Base-by-base conservation (phyloP, 2,888 invertebrate species). In the Agrilus cyanescens region DNA sequence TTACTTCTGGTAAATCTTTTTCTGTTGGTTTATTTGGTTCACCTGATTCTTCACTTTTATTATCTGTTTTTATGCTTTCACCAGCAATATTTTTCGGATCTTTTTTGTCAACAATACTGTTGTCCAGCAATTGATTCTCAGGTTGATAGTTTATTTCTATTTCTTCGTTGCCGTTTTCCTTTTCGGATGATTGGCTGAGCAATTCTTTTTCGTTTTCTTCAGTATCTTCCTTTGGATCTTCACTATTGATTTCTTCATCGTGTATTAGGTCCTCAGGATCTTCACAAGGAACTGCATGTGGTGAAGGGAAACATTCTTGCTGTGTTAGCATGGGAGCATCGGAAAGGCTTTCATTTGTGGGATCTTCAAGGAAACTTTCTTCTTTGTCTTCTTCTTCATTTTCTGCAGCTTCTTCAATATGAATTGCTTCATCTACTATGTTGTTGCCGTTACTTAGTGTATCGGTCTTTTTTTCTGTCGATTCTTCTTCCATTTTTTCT, bases 401-500 rank as follows among this genome's bases (percentile, higher is more conserved):
- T 32, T 32, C 48, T 16, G 45, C 39, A 16, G 46, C 47, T 46
- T 52, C 52, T 33, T 50, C 50, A 31, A 51, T 45, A 40, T 52
- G 50, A 48, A 50, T 52, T 13, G 49, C 45, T 36, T 50, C 50
- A 32, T 36, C 38, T 15, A 42, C 41, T 36, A 39, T 34, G 42
- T 31, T 43, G 16, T 10, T 29, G 34, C 35, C 33, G 14, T n/a
- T n/a, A 20, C 7, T 37, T 37, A 20, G 4, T 12, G 32, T 39
- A 3, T 39, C 12, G 8, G 12, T 47, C 46, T 5, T 51, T 51
- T 46, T 57, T 57, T 41, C 53, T 57, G 34, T 63, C 58, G 25
- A 65, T 63, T 51, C 64, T 65, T 50, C 61, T 57, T 47, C 66
- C 62, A 36, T 67, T 68, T 49, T 67, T 15, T 41, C 37, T 16